Conservation (phyloP, 1,140 invertebrate genomes). For the Neotoxoptera formosana region DNA sequence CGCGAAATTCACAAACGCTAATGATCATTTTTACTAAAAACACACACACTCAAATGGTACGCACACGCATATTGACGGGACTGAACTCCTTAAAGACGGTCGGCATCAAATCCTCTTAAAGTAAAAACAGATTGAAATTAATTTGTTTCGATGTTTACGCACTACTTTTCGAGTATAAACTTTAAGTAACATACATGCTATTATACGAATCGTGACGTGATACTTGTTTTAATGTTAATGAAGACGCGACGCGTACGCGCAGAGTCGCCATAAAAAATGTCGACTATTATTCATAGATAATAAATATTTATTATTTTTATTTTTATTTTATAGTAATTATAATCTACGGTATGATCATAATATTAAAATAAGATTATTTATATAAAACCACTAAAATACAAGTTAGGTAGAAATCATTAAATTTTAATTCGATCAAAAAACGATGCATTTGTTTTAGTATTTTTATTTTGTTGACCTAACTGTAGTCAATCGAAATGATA, state of each 20-base stretch:
- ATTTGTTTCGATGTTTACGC: conserved; percentile 1
- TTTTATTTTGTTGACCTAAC: too few species aligned
- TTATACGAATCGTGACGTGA: neutral
- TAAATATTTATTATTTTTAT: neutral
- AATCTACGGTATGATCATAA: too few species aligned
- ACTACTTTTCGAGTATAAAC: neutral
- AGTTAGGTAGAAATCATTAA: neutral
- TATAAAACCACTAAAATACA: too few species aligned
- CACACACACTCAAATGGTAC: neutral
- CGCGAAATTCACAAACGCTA: neutral
- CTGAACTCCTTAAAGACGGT: neutral
- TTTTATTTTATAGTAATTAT: too few species aligned
- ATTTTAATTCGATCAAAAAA: neutral
- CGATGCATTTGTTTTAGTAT: neutral
- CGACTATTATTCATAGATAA: neutral
- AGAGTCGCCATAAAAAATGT: neutral
- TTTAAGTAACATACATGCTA: neutral
- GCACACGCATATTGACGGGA: neutral
- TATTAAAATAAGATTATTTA: neutral
- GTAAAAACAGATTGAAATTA: neutral
- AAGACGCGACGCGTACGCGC: too few species aligned
- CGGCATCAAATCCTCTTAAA: neutral
- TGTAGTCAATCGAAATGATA: neutral
- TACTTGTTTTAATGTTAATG: neutral
- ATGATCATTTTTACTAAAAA: neutral